phyloP scores from a whole-genome alignment of 2,797 vertebrate species.

The Mormyrops boulengeri region DNA sequence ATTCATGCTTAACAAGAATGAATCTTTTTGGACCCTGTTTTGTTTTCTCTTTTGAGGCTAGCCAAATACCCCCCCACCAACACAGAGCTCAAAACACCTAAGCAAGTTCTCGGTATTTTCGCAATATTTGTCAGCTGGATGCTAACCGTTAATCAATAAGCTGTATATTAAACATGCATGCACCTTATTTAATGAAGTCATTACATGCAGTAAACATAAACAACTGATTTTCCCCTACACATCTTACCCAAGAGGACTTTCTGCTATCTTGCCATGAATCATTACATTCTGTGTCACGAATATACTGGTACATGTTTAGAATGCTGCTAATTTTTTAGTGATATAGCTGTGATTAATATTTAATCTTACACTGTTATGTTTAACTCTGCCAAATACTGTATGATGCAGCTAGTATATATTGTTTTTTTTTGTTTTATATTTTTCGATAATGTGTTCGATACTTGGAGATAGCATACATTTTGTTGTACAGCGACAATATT shows the following conservation, averaged over 20 bases:
- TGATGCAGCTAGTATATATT: not conserved
- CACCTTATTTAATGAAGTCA: not conserved
- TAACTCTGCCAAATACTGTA: not conserved
- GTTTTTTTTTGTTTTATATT: not conserved
- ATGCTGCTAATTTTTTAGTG: not conserved
- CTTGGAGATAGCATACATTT: not conserved
- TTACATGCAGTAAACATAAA: not conserved
- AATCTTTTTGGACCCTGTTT: not conserved
- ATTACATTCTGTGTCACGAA: not conserved
- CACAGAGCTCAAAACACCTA: not conserved
- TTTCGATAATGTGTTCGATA: not conserved
- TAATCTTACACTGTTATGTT: not conserved
- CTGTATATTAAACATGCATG: not conserved
- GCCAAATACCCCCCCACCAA: not conserved
- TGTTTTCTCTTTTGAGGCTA: not conserved
- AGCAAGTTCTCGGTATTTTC: not conserved
- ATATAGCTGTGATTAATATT: not conserved
- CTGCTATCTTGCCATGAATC: not conserved
- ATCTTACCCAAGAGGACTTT: not conserved
- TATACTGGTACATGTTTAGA: not conserved
- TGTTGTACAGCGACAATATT: not conserved
- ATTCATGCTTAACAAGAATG: not conserved
- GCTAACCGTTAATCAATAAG: not conserved
- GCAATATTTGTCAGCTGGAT: not conserved
- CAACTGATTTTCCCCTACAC: not conserved